Base-by-base conservation (phyloP, 2,113 vertebrate species). In the Tenrec ecaudatus region DNA sequence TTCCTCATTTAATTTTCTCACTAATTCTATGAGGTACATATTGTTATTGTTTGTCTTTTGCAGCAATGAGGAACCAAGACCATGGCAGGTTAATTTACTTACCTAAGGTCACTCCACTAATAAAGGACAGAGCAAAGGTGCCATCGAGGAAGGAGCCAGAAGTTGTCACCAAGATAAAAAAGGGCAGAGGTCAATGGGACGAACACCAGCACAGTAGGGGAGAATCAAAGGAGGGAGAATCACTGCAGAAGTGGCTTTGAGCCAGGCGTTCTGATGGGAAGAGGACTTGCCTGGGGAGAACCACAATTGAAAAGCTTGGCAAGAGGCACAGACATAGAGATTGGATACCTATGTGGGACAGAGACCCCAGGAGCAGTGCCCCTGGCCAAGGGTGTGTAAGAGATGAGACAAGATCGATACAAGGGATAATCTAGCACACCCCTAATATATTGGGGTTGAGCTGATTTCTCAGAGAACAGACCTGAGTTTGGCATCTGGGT, bases 261-360 rank as follows among this genome's bases (percentile, higher is more conserved):
- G 14, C 2, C 16, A 33, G 58, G 11, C 7, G n/a, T 91, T 33
- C 6, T 0, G 1, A 10, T 19, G 0, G 3, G 19, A 0, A 25
- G 29, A 84, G 57, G 81, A 64, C 19, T 83, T 22, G 23, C 9
- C 1, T 17, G 27, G 58, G 22, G 14, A 22, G 57, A 78, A 12
- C 9, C 1, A 10, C 90, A n/a, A 20, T 17, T 22, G 29, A n/a
- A 80, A 53, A 40, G 12, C 36, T 47, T 36, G 82, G 40, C 27
- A 80, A 11, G 60, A 68, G 31, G 3, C 7, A 43, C 17, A 66
- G 68, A 25, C n/a, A 27, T 27, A 7, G 53, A 40, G 68, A 69
- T 31, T 4, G 8, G n/a, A 43, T 10, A 17, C 0, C 0, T 0
- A 8, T 0, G 9, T 78, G 43, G 38, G n/a, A 62, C 17, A 1